Percentiles rank a stretch among this genome's conserved stretches.
These are phyloP conservation scores for Microtus oregoni DNA, from an alignment of 2,113 vertebrate species.

Conservation along the genomic window DNA sequence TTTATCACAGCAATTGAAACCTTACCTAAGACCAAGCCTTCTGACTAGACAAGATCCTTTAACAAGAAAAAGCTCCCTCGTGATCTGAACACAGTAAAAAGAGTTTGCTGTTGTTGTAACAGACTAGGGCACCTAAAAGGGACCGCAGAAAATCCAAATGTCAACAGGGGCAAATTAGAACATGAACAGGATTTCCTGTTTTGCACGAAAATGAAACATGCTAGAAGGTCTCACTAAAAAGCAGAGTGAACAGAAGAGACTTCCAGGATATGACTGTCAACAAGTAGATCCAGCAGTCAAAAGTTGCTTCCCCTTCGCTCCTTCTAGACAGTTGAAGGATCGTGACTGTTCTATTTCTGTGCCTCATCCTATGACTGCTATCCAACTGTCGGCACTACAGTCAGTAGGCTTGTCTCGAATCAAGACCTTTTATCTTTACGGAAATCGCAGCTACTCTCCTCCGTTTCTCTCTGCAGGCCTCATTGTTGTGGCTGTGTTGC, in stretches of 20 bases:
- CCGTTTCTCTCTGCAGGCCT: background rate
- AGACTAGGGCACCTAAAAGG: background rate
- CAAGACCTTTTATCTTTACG: background rate
- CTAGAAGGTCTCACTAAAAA: background rate
- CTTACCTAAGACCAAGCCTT: background rate
- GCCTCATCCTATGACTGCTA: background rate
- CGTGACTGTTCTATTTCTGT: background rate
- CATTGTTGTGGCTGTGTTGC: background rate
- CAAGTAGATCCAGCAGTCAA: background rate
- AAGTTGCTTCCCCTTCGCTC: background rate
- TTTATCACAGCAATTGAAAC: background rate
- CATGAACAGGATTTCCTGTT: background rate
- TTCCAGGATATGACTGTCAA: background rate
- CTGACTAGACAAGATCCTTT: background rate
- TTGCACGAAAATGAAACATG: background rate
- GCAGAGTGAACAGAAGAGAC: background rate
- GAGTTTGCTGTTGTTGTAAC: background rate
- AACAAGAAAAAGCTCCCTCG: background rate
- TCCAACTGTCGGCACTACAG: background rate
- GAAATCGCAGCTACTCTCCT: background rate
- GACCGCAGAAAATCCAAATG: background rate
- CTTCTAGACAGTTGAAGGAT: background rate
- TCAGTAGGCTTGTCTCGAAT: background rate
- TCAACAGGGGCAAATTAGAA: background rate
- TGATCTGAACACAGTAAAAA: background rate